Evolutionary conservation across 2,113 vertebrate genomes (phyloP).

Genomic region (Perccottus glenii): DNA sequence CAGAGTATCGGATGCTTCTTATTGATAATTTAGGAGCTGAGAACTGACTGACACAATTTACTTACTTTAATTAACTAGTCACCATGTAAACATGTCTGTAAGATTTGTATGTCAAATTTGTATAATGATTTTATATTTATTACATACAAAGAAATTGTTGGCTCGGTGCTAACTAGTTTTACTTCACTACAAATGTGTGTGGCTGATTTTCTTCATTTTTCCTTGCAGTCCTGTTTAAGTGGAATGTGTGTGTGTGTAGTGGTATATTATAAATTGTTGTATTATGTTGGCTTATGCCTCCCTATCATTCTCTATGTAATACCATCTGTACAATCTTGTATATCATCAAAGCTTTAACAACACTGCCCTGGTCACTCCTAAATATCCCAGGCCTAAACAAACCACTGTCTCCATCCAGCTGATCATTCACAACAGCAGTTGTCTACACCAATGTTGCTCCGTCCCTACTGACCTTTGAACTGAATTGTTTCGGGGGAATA

Average conservation of each 20-base stretch:
- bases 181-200: too few relatives aligned
- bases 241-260: too few relatives aligned
- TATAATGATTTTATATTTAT: too few relatives aligned
- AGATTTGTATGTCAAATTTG: neutral
- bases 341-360: slow-evolving; percentile 9
- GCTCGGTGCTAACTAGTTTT: too few relatives aligned
- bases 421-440: slow-evolving; percentile 69
- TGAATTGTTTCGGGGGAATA: slow-evolving; percentile 55
- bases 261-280: too few relatives aligned
- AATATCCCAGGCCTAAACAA: slow-evolving; percentile 45
- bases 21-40: slow-evolving; percentile 5
- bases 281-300: neutral
- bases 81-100: neutral
- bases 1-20: slow-evolving; percentile 46
- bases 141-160: too few relatives aligned
- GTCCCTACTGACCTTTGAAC: slow-evolving; percentile 68
- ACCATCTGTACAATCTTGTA: neutral
- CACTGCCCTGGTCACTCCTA: slow-evolving; percentile 5
- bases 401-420: slow-evolving; percentile 53
- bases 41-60: neutral
- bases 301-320: neutral
- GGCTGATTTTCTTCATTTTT: too few relatives aligned
- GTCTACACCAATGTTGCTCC: slow-evolving; percentile 72
- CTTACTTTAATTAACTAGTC: neutral
- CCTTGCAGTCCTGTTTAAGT: too few relatives aligned